Evolutionary conservation across 2,113 vertebrate species (phyloP).

Genomic region (Apeltes quadracus): DNA sequence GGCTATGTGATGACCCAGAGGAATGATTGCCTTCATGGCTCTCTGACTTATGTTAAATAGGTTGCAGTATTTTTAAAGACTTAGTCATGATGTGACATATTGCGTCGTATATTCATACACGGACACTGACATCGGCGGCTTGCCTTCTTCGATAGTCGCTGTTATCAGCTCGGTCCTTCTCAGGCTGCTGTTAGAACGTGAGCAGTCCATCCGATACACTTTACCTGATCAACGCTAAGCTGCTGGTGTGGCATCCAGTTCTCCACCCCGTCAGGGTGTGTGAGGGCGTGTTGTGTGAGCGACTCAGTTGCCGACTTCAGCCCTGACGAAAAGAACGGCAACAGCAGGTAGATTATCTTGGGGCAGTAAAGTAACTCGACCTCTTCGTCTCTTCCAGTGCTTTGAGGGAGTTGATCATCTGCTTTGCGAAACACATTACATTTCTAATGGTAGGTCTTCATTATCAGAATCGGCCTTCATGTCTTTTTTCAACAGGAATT

Average conservation of each 20-base stretch:
- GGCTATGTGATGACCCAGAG: slow-evolving; percentile 17
- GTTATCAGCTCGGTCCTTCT: slow-evolving; percentile 44
- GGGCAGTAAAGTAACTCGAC: slow-evolving; percentile 33
- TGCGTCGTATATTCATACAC: not conserved
- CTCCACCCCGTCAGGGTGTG: slow-evolving; percentile 31
- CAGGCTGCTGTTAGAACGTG: slow-evolving; percentile 51
- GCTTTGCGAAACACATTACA: not conserved
- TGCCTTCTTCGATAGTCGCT: slow-evolving; percentile 21
- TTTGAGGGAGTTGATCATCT: slow-evolving; percentile 2
- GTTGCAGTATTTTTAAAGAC: not conserved
- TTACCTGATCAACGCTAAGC: slow-evolving; percentile 50
- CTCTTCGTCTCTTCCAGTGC: slow-evolving; percentile 51
- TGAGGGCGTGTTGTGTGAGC: slow-evolving; percentile 9
- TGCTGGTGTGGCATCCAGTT: slow-evolving; percentile 46
- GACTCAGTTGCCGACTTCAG: slow-evolving; percentile 27
- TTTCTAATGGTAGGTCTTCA: not conserved
- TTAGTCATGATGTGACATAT: not conserved
- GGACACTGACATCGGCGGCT: not conserved
- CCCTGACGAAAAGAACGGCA: slow-evolving; percentile 27
- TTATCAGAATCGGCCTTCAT: too few relatives aligned
- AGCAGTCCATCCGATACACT: slow-evolving; percentile 45
- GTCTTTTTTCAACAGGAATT: not conserved
- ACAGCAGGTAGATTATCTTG: slow-evolving; percentile 44
- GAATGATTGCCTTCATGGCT: slow-evolving; percentile 16
- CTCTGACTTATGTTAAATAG: not conserved